Evolutionary conservation across 2,888 invertebrate genomes (phyloP), one percentile per base, ranked within the genome.

Genomic region (Gisinianus flammeolus): DNA sequence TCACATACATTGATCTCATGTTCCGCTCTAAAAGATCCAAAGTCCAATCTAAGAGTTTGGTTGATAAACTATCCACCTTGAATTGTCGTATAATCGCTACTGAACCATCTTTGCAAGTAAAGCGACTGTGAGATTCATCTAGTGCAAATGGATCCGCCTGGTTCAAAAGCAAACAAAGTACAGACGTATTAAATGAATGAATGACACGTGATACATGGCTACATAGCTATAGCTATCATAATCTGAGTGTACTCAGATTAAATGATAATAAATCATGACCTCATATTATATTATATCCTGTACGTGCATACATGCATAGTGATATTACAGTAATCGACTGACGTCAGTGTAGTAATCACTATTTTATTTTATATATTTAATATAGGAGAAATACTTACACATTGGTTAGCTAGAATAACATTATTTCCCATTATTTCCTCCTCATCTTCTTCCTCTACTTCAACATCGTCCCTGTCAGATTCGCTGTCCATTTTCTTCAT

Each of bases 21-120:
- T 95, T 95, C 81, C 89, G 89, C 86, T 93, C 92, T 79, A 93
- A 92, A 31, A 95, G 89, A 85, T 92, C 89, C 85, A 93, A 92
- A 67, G 92, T 90, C 93, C 93, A 94, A 52, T 91, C 88, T 44
- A 91, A 86, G 8, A 90, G 89, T 79, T 88, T 88, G 75, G 89
- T 88, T 73, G 90, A 89, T 71, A 94, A 87, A 79, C 91, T 88
- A 67, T 87, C 87, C 8, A 91, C 91, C 85, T 84, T 84, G 31
- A 71, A 82, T 68, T 82, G 81, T 19, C 78, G 56, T 12, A 82
- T 19, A 1, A n/a, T 24, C 0, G 64, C 76, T 10, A 28, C 16
- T 24, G 68, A 67, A 4, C 80, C 80, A 68, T 81, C 71, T 35
- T 79, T 81, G 68, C 79, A 70, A 0, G 64, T 44, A 33, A 71